Percentiles rank a stretch among this genome's conserved stretches.
phyloP scores from a whole-genome alignment of 64 coral and sea anemone species.

The Montipora sp. region DNA sequence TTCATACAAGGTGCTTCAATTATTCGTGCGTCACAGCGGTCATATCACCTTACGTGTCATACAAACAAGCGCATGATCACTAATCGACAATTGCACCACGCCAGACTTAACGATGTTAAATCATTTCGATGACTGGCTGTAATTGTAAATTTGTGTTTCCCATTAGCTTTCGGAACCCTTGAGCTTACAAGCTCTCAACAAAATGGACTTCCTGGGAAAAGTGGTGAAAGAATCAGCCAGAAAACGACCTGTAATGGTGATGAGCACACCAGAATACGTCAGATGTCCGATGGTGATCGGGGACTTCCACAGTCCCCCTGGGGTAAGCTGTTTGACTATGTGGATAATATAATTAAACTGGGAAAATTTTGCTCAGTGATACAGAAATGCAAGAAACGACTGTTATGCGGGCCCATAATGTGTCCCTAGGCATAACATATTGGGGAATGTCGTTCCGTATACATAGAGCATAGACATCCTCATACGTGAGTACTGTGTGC shows the following conservation, averaged over 20 bases:
- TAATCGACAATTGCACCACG: too few relatives aligned
- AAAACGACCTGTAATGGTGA: conserved; percentile 58
- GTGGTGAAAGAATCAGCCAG: conserved; percentile 71
- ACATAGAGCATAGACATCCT: background rate
- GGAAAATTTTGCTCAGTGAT: too few relatives aligned
- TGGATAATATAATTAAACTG: background rate
- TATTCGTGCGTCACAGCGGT: too few relatives aligned
- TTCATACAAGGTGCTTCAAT: too few relatives aligned
- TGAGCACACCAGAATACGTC: conserved; percentile 74
- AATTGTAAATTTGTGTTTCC: background rate
- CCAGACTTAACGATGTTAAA: too few relatives aligned
- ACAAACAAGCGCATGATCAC: too few relatives aligned
- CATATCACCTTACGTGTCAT: too few relatives aligned
- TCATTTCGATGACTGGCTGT: background rate
- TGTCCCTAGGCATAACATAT: background rate
- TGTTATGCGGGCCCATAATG: background rate
- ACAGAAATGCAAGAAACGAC: too few relatives aligned
- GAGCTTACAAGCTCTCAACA: conserved; percentile 21
- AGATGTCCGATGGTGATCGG: conserved; percentile 69
- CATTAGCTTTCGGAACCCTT: conserved; percentile 47
- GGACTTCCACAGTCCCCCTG: conserved; percentile 53
- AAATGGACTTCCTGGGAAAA: conserved; percentile 68
- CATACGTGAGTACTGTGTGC: background rate
- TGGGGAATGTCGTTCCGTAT: background rate
- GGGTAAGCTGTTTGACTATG: conserved; percentile 42